A percentile compares a stretch with the other conserved stretches of the same genome.
These are phyloP conservation scores for Actinia equina DNA, from an alignment of 64 coral and sea anemone species.

Conservation along the genomic window DNA sequence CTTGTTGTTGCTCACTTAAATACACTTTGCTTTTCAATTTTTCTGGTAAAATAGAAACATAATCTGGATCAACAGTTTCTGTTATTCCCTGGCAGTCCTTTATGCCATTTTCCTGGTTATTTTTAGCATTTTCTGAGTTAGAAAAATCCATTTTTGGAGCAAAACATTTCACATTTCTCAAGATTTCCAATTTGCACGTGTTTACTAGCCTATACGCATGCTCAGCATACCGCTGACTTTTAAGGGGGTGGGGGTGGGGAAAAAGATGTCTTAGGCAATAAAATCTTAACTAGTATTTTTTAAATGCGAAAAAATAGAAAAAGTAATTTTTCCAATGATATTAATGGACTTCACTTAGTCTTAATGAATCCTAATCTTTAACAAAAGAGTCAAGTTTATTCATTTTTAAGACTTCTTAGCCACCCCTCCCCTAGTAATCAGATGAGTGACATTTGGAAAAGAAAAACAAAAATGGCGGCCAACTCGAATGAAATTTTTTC, in stretches of 20 bases:
- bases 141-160: conserved; percentile 3
- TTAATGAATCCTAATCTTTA: not conserved
- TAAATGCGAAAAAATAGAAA: not conserved
- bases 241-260: not conserved
- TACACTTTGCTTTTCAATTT: conserved; percentile 37
- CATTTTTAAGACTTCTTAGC: not conserved
- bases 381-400: not conserved
- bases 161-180: conserved; percentile 7
- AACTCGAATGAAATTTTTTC: not conserved
- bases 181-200: conserved; percentile 22
- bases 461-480: conserved; percentile 37
- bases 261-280: not conserved
- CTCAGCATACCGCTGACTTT: conserved; percentile 17
- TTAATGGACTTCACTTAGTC: not conserved
- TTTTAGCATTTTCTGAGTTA: not conserved
- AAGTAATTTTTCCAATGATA: too few relatives aligned
- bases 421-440: conserved; percentile 18
- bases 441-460: not conserved
- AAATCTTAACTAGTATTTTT: not conserved
- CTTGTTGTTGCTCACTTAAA: conserved; percentile 72
- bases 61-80: conserved; percentile 84
- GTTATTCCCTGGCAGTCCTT: not conserved
- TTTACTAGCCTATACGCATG: conserved; percentile 18
- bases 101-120: not conserved
- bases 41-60: conserved; percentile 38